Evolutionary conservation across 2,888 invertebrate genomes (phyloP), one percentile per base, ranked within the genome.

Genomic region (Microplitis manilae): DNA sequence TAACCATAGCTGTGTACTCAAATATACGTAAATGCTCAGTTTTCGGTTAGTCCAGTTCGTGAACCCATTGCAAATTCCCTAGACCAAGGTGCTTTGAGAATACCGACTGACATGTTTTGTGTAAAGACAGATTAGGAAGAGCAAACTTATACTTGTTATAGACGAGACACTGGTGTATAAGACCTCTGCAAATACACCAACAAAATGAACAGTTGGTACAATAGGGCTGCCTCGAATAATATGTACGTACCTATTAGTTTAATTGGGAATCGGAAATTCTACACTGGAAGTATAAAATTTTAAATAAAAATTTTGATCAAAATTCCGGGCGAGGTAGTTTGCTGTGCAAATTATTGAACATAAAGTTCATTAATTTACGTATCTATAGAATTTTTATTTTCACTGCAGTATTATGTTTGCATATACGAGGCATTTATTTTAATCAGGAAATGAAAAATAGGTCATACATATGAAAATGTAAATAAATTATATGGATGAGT

Each of bases 261-360:
- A 50, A 50, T 50, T 50, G 13, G 50, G 13, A 50, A 50, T 50
- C 5, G 50, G 50, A 30, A 30, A 30, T 30, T 30, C 2, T 67
- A 38, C 39, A 67, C 15, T 67, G 59, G 59, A 62, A 59, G 61
- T 72, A 72, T 64, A 13, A 65, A 73, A 73, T 17, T 50, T 64
- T 50, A 7, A 65, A 65, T 73, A 41, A 40, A 30, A 65, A 64
- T 20, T 65, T 73, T 6, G n/a, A 65, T 30, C 13, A 13, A 6
- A 62, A 30, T 39, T 30, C 30, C 30, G 30, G 30, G 0, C 30
- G 30, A 2, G 17, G 39, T 72, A 64, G 20, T 64, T 20, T 64
- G 15, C 20, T 20, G 15, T 64, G 17, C 9, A 17, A 64, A 64
- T 20, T 64, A 9, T 17, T 64, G 15, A 64, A 64, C 15, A 1